A percentile compares a stretch with the other conserved stretches of the same genome.
Conservation (phyloP, 2,888 invertebrate genomes). For the Lysandra coridon region DNA sequence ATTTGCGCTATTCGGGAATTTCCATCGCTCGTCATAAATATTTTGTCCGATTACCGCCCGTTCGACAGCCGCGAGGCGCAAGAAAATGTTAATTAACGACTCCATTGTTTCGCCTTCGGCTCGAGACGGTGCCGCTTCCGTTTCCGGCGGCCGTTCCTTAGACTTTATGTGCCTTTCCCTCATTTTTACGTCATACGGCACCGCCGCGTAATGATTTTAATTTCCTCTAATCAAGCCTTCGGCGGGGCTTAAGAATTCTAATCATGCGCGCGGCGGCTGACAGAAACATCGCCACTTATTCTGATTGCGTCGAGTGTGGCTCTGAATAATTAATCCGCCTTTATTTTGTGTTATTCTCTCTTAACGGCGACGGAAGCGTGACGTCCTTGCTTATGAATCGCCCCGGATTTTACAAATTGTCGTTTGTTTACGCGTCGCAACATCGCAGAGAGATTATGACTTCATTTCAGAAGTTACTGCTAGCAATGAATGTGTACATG, state of each 20-base stretch:
- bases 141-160: conserved; percentile 74
- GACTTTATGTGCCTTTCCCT: conserved; percentile 74
- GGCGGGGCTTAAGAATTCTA: conserved; percentile 80
- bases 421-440: conserved; percentile 38
- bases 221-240: conserved; percentile 81
- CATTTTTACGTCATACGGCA: conserved; percentile 75
- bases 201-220: conserved; percentile 79
- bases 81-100: conserved; percentile 90
- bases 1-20: conserved; percentile 65
- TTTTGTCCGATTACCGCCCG: conserved; percentile 81
- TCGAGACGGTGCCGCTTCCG: conserved; percentile 81
- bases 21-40: conserved; percentile 76
- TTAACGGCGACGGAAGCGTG: conserved; percentile 65
- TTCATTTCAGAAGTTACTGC: background rate
- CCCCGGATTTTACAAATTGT: conserved; percentile 41
- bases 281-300: conserved; percentile 80
- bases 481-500: no score
- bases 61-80: conserved; percentile 82
- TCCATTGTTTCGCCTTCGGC: conserved; percentile 86
- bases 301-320: conserved; percentile 80
- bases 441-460: conserved; percentile 12
- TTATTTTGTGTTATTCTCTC: conserved; percentile 70
- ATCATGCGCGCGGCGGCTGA: conserved; percentile 75
- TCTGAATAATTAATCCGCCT: conserved; percentile 79
- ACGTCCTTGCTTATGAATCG: conserved; percentile 66